These are phyloP conservation scores for Apus apus DNA, from an alignment of 2,113 vertebrate species.

Conservation along the genomic window DNA sequence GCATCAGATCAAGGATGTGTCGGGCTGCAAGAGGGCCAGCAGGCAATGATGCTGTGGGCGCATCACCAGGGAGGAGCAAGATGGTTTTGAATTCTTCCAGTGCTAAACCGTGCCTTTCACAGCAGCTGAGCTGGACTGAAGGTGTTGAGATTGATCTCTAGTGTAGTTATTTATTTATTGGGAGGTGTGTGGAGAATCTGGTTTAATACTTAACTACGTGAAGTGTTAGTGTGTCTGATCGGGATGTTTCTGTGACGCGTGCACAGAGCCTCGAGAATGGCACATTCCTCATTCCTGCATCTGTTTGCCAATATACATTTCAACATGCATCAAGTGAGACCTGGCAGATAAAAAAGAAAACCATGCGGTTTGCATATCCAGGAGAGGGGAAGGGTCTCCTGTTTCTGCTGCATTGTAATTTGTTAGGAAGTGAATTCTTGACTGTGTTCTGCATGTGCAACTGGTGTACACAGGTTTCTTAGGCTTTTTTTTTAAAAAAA, in stretches of 20 bases:
- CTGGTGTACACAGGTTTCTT: not conserved
- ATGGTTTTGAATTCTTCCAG: not conserved
- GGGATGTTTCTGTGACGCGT: not conserved
- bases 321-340: not conserved
- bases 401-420: not conserved
- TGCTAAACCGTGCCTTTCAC: not conserved
- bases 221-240: not conserved
- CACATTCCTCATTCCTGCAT: not conserved
- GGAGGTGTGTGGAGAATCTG: not conserved
- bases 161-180: not conserved
- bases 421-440: not conserved
- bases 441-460: not conserved
- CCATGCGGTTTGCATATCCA: not conserved
- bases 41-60: rapidly evolving
- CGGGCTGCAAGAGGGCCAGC: not conserved
- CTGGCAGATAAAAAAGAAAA: not conserved
- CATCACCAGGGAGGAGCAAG: not conserved
- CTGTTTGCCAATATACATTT: not conserved
- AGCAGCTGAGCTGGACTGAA: not conserved
- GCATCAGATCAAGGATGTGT: not conserved
- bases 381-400: not conserved
- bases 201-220: not conserved
- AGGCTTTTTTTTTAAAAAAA: not conserved
- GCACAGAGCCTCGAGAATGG: not conserved
- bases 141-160: not conserved